Percentiles rank a stretch among this genome's conserved stretches.
These are phyloP conservation scores for Agraylea sexmaculata DNA, from an alignment of 1,140 invertebrate species.

Conservation along the genomic window DNA sequence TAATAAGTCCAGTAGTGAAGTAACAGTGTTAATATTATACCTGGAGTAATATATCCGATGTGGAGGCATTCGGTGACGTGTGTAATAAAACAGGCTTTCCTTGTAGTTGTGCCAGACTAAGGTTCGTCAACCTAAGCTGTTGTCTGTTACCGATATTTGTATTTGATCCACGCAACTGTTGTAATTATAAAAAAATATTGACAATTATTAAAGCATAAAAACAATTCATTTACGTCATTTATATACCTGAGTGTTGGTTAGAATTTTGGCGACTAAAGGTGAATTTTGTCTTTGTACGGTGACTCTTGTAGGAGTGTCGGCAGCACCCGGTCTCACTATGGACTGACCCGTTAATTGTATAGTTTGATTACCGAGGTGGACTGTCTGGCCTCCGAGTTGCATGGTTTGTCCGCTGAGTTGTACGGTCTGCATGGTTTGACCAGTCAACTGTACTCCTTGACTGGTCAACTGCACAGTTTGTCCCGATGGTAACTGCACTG, in stretches of 20 bases:
- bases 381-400: constrained; percentile 17
- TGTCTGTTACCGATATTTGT: too few relatives aligned
- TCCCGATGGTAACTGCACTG: constrained; percentile 17
- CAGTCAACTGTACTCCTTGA: constrained; percentile 16
- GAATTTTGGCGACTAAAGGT: constrained; percentile 18
- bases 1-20: too few relatives aligned
- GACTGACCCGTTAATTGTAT: constrained; percentile 41
- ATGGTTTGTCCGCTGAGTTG: constrained; percentile 17
- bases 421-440: constrained; percentile 20
- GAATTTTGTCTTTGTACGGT: constrained; percentile 10
- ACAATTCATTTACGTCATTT: too few relatives aligned
- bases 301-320: constrained; percentile 18
- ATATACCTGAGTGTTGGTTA: constrained; percentile 17
- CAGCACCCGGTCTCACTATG: constrained; percentile 26
- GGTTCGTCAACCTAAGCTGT: constrained; percentile 12
- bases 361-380: constrained; percentile 42
- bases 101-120: constrained; percentile 17
- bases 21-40: constrained; percentile 8
- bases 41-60: constrained; percentile 17
- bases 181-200: too few relatives aligned
- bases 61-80: constrained; percentile 1
- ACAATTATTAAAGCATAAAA: too few relatives aligned
- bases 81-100: constrained; percentile 17
- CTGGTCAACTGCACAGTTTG: constrained; percentile 19
- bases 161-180: too few relatives aligned